These are phyloP conservation scores for Smutsia gigantea DNA, from an alignment of 2,797 vertebrate genomes.

Conservation along the genomic window DNA sequence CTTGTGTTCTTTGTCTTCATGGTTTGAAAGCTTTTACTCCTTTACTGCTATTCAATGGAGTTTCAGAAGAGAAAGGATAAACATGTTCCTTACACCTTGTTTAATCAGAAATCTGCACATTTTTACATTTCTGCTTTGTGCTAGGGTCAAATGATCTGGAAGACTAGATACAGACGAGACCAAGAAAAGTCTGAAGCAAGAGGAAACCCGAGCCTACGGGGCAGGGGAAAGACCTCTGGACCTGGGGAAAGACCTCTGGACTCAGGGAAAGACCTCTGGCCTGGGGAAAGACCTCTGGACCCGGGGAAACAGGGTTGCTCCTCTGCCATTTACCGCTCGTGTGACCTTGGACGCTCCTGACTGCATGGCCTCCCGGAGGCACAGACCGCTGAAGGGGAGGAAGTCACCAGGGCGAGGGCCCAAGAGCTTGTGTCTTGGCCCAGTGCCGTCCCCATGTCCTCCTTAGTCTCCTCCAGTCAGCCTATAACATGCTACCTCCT, in stretches of 20 bases:
- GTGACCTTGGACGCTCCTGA: too few species aligned
- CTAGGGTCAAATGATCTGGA: background rate
- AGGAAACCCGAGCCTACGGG: too few species aligned
- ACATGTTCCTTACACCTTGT: background rate
- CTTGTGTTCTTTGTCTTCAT: background rate
- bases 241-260: too few species aligned
- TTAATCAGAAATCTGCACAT: background rate
- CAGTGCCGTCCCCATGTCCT: background rate
- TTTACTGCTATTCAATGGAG: background rate
- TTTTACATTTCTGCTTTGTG: background rate
- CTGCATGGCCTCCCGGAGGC: accelerated
- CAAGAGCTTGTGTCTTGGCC: background rate
- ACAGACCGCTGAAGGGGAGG: accelerated
- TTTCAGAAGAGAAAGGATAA: background rate
- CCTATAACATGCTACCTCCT: too few species aligned
- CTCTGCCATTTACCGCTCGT: too few species aligned
- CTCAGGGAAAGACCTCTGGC: too few species aligned
- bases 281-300: too few species aligned
- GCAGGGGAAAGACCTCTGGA: too few species aligned
- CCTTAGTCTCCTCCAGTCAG: background rate
- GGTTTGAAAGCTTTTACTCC: background rate
- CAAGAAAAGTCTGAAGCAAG: background rate
- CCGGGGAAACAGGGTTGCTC: too few species aligned
- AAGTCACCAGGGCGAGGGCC: background rate
- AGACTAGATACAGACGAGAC: background rate